Evolutionary conservation across 2,113 vertebrate genomes (phyloP).

Genomic region (Stomatorhinus ivindoensis): DNA sequence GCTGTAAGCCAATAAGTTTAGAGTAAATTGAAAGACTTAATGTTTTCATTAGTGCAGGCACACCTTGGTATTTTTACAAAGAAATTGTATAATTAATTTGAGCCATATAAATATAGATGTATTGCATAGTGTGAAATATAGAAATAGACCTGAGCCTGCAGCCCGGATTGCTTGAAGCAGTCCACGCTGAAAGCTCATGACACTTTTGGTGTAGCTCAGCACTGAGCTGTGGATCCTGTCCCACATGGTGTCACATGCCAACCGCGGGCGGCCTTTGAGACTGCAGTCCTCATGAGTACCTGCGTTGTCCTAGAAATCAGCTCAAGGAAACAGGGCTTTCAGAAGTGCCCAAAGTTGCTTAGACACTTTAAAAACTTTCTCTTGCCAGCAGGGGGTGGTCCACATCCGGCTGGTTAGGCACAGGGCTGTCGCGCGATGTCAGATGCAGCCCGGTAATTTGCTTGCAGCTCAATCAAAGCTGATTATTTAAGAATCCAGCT

Average conservation of each 20-base stretch:
- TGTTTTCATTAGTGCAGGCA: background rate
- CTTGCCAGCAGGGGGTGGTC: background rate
- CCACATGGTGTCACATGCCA: background rate
- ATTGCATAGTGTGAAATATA: background rate
- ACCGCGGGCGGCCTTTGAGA: background rate
- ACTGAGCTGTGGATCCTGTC: background rate
- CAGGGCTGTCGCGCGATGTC: background rate
- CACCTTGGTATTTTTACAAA: background rate
- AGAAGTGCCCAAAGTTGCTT: background rate
- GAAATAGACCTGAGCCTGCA: background rate
- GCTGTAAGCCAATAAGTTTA: background rate
- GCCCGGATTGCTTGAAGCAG: background rate
- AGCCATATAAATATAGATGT: background rate
- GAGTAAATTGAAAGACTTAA: background rate
- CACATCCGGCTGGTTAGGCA: background rate
- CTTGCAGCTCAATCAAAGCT: background rate
- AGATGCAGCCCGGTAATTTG: background rate
- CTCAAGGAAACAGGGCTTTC: background rate
- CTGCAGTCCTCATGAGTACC: background rate
- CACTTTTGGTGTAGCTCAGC: background rate
- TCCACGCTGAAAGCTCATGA: background rate
- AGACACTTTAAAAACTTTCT: background rate
- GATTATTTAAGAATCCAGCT: conserved; percentile 9
- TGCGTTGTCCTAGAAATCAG: background rate
- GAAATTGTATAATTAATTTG: background rate